These are phyloP conservation scores for Lithophane leautieri DNA, from an alignment of 2,888 invertebrate species.

Conservation along the genomic window DNA sequence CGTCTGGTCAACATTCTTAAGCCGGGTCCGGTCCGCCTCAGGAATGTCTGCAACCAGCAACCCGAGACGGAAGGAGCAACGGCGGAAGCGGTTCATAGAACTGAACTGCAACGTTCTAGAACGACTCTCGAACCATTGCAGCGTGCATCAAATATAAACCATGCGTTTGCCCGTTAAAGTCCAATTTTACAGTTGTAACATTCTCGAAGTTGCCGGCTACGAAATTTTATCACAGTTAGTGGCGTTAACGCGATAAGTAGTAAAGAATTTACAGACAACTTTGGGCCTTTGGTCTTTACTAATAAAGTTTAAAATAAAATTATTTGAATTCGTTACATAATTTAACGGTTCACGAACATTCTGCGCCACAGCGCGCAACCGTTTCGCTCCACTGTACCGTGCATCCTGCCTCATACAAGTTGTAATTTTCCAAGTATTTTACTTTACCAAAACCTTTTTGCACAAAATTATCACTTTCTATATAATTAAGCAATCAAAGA, in stretches of 20 bases:
- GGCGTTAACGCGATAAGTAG: constrained; percentile 64
- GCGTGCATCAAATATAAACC: constrained; percentile 58
- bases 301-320: constrained; percentile 63
- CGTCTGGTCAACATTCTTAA: constrained; percentile 86
- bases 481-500: constrained; percentile 39
- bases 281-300: constrained; percentile 25
- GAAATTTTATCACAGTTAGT: constrained; percentile 71
- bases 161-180: constrained; percentile 57
- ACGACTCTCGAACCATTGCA: constrained; percentile 65
- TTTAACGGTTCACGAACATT: constrained; percentile 74
- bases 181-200: constrained; percentile 52
- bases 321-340: constrained; percentile 49
- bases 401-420: constrained; percentile 86
- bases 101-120: constrained; percentile 66
- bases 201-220: constrained; percentile 66
- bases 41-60: constrained; percentile 88
- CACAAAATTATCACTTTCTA: constrained; percentile 50
- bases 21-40: constrained; percentile 83
- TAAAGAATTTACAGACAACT: constrained; percentile 30
- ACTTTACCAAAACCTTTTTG: constrained; percentile 70
- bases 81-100: constrained; percentile 90
- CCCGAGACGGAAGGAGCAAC: constrained; percentile 89
- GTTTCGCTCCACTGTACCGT: constrained; percentile 88
- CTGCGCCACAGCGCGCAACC: constrained; percentile 85
- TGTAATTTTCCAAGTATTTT: constrained; percentile 83